Evolutionary conservation across 2,797 vertebrate species (phyloP).

Genomic region (Mormyrus hasselquistii): DNA sequence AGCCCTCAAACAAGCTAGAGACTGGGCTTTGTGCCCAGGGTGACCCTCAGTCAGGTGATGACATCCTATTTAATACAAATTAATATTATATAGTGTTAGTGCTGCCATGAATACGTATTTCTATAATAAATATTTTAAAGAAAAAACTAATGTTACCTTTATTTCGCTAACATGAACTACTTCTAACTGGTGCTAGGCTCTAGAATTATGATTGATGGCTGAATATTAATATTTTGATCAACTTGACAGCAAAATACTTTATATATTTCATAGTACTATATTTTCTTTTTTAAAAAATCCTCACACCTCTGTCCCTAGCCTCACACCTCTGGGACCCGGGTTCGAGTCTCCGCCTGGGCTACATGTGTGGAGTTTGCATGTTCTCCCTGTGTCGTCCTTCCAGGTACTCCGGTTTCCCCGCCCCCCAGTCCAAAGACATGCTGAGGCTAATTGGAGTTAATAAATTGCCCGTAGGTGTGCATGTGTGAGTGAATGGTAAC

Average conservation of each 20-base stretch:
- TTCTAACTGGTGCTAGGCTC: background rate
- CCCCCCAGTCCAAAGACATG: no score
- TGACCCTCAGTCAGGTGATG: background rate
- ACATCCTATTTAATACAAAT: background rate
- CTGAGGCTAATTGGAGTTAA: no score
- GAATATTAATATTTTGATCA: background rate
- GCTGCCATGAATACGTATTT: background rate
- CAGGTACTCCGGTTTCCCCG: no score
- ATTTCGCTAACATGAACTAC: background rate
- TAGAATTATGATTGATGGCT: background rate
- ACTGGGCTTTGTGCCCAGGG: background rate
- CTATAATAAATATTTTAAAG: background rate
- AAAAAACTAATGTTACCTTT: background rate
- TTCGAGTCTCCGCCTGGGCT: no score
- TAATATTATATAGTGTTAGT: background rate
- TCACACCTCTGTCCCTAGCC: no score
- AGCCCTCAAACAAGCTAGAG: background rate
- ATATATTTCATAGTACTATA: background rate
- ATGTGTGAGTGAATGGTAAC: no score
- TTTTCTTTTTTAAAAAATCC: background rate
- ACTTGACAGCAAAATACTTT: background rate
- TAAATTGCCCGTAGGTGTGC: no score
- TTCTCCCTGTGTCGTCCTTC: no score
- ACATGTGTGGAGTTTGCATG: no score
- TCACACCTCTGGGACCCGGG: no score